Evolutionary conservation across 2,113 vertebrate species (phyloP), one percentile per base, ranked within the genome.

Genomic region (Panthera tigris): DNA sequence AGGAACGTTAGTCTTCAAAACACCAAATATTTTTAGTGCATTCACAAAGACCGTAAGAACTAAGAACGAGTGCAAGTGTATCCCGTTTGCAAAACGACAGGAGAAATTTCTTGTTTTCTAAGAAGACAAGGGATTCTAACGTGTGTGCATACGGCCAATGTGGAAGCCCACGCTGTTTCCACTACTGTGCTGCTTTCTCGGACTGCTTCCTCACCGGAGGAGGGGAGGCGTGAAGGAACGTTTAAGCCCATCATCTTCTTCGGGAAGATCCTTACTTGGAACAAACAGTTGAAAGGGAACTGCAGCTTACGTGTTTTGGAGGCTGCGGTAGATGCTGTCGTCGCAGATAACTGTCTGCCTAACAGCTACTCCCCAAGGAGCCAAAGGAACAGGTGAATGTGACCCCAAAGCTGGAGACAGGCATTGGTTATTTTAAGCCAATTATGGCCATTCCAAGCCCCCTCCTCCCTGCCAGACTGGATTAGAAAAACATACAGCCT

Each of bases 1-100:
- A 88, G 45, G 61, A 82, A 50, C 4, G 14, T 31, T n/a, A 61
- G 29, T 36, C 45, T 91, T 86, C 68, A 65, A 92, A 84, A 84
- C 74, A n/a, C 10, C 81, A n/a, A 65, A 18, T 69, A 61, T 14
- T 88, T 52, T 76, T 29, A 71, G n/a, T 25, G 71, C 41, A 7
- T 84, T 92, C 61, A 71, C 18, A 92, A 29, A 92, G 57, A 76
- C 61, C 50, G 0, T 68, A 36, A 61, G 61, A 88, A n/a, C 33
- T 25, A 41, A 95, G 36, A 45, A 31, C 12, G 79, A 83, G 76
- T 23, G 29, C 14, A 57, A 45, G 68, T 7, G 27, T 12, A 45
- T 0, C 2, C 4, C 10, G 19, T 63, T 31, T 69, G 29, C 39
- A 68, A 78, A 71, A 25, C 1, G 31, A 69, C 31, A 29, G 27